These are phyloP conservation scores for Daboia siamensis DNA, from an alignment of 2,113 vertebrate species.

Conservation along the genomic window DNA sequence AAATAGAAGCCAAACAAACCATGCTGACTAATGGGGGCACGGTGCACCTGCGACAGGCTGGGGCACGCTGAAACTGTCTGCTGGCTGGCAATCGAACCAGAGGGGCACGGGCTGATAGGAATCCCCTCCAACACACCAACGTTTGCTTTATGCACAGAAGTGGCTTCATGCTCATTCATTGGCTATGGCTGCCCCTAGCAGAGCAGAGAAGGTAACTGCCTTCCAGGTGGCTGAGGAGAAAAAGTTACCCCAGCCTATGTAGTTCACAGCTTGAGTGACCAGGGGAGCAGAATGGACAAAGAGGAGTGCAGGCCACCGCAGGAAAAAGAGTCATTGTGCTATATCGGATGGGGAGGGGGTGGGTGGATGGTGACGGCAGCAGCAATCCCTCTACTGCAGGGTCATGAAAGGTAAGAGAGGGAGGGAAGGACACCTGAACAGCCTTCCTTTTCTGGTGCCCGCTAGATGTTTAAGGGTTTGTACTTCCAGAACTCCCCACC, in stretches of 20 bases:
- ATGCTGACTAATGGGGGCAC: background rate
- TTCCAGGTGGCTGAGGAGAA: background rate
- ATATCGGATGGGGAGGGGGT: background rate
- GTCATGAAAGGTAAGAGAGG: background rate
- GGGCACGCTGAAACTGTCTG: background rate
- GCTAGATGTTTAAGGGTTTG: background rate
- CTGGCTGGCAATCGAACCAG: background rate
- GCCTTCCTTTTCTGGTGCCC: background rate
- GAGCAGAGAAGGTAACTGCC: background rate
- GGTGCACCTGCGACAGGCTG: background rate
- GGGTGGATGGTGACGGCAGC: background rate
- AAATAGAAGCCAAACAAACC: background rate
- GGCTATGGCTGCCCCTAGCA: constrained; percentile 4
- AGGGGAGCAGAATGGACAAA: background rate
- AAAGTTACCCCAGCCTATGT: background rate
- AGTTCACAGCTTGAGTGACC: background rate
- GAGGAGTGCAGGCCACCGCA: background rate
- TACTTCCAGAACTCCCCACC: background rate
- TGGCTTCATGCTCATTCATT: background rate
- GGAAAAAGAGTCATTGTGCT: background rate
- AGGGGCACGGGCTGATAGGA: background rate
- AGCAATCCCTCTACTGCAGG: background rate
- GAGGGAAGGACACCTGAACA: background rate
- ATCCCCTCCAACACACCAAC: background rate
- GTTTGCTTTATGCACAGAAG: background rate